Evolutionary conservation across 2,888 invertebrate species (phyloP), one percentile per base, ranked within the genome.

Genomic region (Oxytorus armatus): DNA sequence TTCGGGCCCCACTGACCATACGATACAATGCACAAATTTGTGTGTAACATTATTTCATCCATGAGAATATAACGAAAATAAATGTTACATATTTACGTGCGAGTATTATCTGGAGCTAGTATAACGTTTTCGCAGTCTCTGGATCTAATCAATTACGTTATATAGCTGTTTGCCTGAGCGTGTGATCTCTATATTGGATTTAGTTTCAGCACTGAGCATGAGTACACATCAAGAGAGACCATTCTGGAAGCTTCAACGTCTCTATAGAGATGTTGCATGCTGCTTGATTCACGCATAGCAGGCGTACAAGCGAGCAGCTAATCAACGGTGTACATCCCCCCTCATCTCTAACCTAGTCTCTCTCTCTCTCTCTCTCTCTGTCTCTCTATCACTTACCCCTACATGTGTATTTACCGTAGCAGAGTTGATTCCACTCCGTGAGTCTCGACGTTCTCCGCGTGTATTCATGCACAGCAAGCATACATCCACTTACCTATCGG

Each of bases 301-400:
- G 85, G 74, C 83, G 84, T 84, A 84, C 85, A 85, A 87, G 85
- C 86, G 88, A 89, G 83, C 85, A 86, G 86, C 89, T 89, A 90
- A 89, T 90, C 89, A 89, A 88, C 88, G 86, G 69, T 82, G 75
- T 77, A 81, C 84, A 77, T 82, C 83, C 78, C 81, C 72, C 72
- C 33, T 23, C 3, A 8, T 3, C n/a, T 1, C 2, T 39, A 42
- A 51, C 25, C 39, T 25, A 18, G 44, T 11, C 53, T 25, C 55
- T 21, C 63, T 21, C 57, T 25, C 25, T n/a, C 59, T 59, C 33
- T 16, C 36, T 16, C 33, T 55, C 18, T 10, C 47, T 47, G 47
- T 29, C 33, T 57, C 33, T 21, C 57, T 11, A 57, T 23, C 47
- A 7, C 18, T 16, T 23, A 14, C 63, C 11, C 33, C 2, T 51